A percentile compares a stretch with the other conserved stretches of the same genome.
Evolutionary conservation across 2,113 vertebrate species (phyloP).

Genomic region (Myanophis thanlyinensis): DNA sequence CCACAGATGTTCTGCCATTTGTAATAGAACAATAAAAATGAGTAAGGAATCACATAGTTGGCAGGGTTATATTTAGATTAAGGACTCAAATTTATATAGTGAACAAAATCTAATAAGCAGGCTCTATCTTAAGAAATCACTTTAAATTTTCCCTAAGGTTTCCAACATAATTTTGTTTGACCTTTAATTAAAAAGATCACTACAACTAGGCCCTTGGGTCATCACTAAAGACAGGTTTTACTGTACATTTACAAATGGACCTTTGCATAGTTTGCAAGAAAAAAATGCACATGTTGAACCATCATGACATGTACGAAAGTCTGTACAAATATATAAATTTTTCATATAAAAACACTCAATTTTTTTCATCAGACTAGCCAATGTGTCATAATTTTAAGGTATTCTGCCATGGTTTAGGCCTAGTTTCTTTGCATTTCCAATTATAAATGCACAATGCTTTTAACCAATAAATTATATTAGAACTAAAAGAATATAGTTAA

Average conservation of each 20-base stretch:
- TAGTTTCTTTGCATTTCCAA: background rate
- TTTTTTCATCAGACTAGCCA: background rate
- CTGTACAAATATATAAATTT: background rate
- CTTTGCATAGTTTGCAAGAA: slow-evolving; percentile 5
- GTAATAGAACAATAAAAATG: slow-evolving; percentile 18
- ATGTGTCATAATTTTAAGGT: background rate
- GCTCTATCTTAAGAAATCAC: background rate
- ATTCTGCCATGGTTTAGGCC: no score
- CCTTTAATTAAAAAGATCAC: slow-evolving; percentile 29
- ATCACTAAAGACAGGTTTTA: slow-evolving; percentile 20
- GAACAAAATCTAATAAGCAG: slow-evolving; percentile 22
- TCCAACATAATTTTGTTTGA: slow-evolving; percentile 14
- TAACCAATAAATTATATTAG: background rate
- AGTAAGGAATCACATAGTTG: background rate
- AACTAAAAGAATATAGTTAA: background rate
- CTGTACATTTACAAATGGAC: slow-evolving; percentile 20
- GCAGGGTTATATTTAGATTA: background rate
- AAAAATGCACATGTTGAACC: background rate
- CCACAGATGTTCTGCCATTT: background rate
- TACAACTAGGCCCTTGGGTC: slow-evolving; percentile 7
- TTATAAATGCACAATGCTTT: background rate
- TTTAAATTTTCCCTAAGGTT: slow-evolving; percentile 22
- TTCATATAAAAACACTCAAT: background rate
- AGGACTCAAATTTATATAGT: slow-evolving; percentile 25
- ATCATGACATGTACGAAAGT: background rate